A percentile compares a stretch with the other conserved stretches of the same genome.
These are phyloP conservation scores for Ptychadena robeensis DNA, from an alignment of 2,797 vertebrate species.

Conservation along the genomic window DNA sequence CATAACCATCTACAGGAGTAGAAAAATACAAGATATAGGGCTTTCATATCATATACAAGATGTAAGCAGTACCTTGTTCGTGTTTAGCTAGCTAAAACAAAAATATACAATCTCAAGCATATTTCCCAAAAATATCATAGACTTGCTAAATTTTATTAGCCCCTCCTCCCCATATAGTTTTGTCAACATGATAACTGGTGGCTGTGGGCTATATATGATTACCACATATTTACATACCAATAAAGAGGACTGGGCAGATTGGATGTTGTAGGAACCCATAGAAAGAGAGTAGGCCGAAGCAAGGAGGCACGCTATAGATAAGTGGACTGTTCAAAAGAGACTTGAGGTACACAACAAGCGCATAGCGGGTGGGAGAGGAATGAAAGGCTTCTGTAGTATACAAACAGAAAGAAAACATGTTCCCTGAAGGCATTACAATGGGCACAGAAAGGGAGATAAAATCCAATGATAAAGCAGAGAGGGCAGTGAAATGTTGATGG, in stretches of 20 bases:
- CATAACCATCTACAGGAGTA: no score
- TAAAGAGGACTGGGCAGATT: constrained; percentile 2
- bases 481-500: constrained; percentile 4
- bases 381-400: constrained; percentile 27
- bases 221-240: constrained; percentile 2
- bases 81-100: no score
- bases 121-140: no score
- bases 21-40: no score
- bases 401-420: constrained; percentile 24
- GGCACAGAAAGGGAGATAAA: constrained; percentile 25
- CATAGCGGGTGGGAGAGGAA: constrained; percentile 11
- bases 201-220: neutral
- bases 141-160: no score
- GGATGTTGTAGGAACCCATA: neutral
- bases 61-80: no score
- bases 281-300: neutral
- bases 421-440: constrained; percentile 33
- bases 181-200: neutral
- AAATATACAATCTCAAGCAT: no score
- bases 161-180: no score
- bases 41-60: no score
- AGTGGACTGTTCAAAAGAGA: constrained; percentile 12
- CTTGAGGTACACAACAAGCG: constrained; percentile 21
- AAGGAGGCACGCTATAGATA: neutral
- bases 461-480: neutral